phyloP scores from a whole-genome alignment of 2,797 vertebrate species.

The Spondyliosoma cantharus region DNA sequence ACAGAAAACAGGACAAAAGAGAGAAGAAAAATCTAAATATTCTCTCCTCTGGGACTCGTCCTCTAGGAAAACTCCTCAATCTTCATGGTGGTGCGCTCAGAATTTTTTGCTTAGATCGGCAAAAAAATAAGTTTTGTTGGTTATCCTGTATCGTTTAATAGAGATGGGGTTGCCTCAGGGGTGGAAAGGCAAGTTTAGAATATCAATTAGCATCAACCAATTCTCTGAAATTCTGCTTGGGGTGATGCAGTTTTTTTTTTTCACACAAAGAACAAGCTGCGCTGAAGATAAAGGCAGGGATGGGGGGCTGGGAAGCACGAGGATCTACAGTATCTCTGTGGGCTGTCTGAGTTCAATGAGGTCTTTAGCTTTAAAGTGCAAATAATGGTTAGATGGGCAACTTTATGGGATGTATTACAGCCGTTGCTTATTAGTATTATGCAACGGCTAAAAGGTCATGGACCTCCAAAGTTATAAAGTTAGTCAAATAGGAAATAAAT shows the following conservation, averaged over 20 bases:
- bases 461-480: not conserved
- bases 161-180: constrained; percentile 71
- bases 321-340: constrained; percentile 20
- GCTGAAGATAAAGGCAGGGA: constrained; percentile 58
- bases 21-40: constrained; percentile 1
- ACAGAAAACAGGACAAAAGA: constrained; percentile 10
- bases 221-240: constrained; percentile 65
- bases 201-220: constrained; percentile 82
- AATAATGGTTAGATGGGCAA: constrained; percentile 8
- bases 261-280: constrained; percentile 46
- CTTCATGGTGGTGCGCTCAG: constrained; percentile 32
- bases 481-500: not conserved
- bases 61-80: constrained; percentile 54
- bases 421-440: not conserved
- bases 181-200: constrained; percentile 76
- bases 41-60: constrained; percentile 33
- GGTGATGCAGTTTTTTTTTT: constrained; percentile 46
- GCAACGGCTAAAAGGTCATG: constrained; percentile 6
- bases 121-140: constrained; percentile 75
- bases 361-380: constrained; percentile 25
- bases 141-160: constrained; percentile 75
- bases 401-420: not conserved
- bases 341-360: constrained; percentile 15
- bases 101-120: constrained; percentile 78
- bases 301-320: constrained; percentile 15